Percentiles rank a stretch among this genome's conserved stretches.
phyloP scores from a whole-genome alignment of 30 jellyfish, hydroid and myxozoan genomes.

The Euphysa ruthae region DNA sequence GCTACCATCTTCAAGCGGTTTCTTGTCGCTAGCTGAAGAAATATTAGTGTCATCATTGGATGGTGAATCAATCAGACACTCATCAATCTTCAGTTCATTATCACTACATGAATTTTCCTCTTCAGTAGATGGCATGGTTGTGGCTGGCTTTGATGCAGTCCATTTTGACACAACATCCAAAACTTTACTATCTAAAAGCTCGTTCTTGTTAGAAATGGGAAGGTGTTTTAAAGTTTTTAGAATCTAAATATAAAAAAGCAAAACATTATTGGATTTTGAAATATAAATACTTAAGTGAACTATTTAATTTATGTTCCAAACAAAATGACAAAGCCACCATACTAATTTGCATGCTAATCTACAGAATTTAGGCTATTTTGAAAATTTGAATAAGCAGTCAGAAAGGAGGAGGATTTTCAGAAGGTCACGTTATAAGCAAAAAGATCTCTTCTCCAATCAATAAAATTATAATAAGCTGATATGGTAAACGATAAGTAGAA shows the following conservation, averaged over 20 bases:
- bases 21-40: neutral
- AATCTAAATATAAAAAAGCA: slow-evolving; percentile 36
- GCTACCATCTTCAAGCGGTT: slow-evolving; percentile 25
- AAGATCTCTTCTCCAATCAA: too few relatives aligned
- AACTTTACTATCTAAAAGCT: slow-evolving; percentile 75
- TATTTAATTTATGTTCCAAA: too few relatives aligned
- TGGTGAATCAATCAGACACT: neutral
- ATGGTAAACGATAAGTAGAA: too few relatives aligned
- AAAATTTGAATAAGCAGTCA: too few relatives aligned
- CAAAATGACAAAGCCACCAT: too few relatives aligned
- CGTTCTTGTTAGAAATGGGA: slow-evolving; percentile 88
- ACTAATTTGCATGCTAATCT: too few relatives aligned
- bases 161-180: slow-evolving; percentile 59
- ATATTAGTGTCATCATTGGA: slow-evolving; percentile 9
- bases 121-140: slow-evolving; percentile 38
- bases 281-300: too few relatives aligned
- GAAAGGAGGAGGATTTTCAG: too few relatives aligned
- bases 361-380: too few relatives aligned
- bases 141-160: slow-evolving; percentile 40
- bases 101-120: slow-evolving; percentile 84
- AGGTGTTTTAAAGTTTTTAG: slow-evolving; percentile 65
- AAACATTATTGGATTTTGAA: too few relatives aligned
- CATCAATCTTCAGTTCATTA: slow-evolving; percentile 42
- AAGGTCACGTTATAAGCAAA: too few relatives aligned
- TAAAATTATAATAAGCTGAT: too few relatives aligned